Conservation (phyloP, 2,888 invertebrate genomes). For the Microctonus aethiopoides region DNA sequence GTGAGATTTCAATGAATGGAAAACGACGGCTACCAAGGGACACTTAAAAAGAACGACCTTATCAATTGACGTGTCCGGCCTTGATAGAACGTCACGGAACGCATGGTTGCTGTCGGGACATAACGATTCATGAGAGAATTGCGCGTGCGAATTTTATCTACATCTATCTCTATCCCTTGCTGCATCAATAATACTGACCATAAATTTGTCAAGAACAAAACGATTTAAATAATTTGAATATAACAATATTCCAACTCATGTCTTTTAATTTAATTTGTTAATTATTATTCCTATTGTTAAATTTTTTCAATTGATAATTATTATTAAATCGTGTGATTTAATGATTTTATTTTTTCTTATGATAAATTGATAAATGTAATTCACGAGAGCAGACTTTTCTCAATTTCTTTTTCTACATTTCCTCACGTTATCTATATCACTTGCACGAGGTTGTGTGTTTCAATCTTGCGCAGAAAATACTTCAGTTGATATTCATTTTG, state of each 20-base stretch:
- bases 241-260: too few relatives aligned
- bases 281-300: too few relatives aligned
- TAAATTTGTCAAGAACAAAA: constrained; percentile 6
- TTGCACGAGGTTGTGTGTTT: constrained; percentile 11
- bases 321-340: too few relatives aligned
- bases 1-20: constrained; percentile 62
- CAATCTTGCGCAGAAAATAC: constrained; percentile 8
- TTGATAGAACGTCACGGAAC: constrained; percentile 51
- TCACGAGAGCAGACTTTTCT: too few relatives aligned
- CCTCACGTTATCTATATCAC: not conserved
- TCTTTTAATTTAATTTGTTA: too few relatives aligned
- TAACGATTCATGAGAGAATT: constrained; percentile 18
- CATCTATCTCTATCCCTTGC: not conserved
- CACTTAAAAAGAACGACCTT: constrained; percentile 65
- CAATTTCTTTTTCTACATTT: not conserved
- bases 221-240: not conserved
- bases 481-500: not conserved
- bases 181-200: not conserved
- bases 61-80: constrained; percentile 62
- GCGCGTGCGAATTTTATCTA: not conserved
- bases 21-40: constrained; percentile 56
- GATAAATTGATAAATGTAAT: too few relatives aligned
- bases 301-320: too few relatives aligned
- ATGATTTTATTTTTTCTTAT: constrained; percentile 4
- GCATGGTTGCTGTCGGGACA: constrained; percentile 35